Conservation (phyloP, 2,797 vertebrate genomes). For the Menidia menidia region DNA sequence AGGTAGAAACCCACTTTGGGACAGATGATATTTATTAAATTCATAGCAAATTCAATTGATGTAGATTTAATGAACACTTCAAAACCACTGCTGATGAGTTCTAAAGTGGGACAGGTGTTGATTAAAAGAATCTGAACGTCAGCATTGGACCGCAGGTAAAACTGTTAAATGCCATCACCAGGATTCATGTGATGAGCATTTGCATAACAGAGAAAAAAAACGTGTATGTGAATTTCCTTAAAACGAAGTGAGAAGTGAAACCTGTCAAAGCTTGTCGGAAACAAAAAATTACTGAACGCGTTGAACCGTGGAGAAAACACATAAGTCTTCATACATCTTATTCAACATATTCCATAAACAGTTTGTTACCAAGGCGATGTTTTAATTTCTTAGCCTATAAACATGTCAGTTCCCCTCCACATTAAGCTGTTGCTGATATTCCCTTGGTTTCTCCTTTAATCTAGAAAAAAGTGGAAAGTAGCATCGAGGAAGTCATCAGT, state of each 20-base stretch:
- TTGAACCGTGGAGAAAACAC: too few relatives aligned
- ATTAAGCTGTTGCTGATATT: neutral
- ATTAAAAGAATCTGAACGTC: neutral
- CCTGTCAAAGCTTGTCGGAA: neutral
- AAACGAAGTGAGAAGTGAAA: neutral
- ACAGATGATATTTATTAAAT: neutral
- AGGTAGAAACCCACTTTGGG: neutral
- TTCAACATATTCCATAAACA: too few relatives aligned
- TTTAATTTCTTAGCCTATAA: too few relatives aligned
- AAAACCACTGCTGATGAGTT: too few relatives aligned
- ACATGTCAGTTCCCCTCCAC: neutral
- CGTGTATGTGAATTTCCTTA: neutral
- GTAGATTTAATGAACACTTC: too few relatives aligned
- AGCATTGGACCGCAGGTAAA: neutral
- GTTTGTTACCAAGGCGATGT: too few relatives aligned
- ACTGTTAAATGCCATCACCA: too few relatives aligned
- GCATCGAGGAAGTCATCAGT: constrained; percentile 88
- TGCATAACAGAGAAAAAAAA: neutral
- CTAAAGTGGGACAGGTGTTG: neutral
- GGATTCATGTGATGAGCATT: neutral
- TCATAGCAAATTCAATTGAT: neutral
- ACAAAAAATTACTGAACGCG: too few relatives aligned
- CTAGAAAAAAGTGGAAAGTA: constrained; percentile 91
- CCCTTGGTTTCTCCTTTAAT: constrained; percentile 34
- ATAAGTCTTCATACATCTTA: too few relatives aligned